Conservation (phyloP, 2,113 vertebrate genomes). For the Sciurus niger region DNA sequence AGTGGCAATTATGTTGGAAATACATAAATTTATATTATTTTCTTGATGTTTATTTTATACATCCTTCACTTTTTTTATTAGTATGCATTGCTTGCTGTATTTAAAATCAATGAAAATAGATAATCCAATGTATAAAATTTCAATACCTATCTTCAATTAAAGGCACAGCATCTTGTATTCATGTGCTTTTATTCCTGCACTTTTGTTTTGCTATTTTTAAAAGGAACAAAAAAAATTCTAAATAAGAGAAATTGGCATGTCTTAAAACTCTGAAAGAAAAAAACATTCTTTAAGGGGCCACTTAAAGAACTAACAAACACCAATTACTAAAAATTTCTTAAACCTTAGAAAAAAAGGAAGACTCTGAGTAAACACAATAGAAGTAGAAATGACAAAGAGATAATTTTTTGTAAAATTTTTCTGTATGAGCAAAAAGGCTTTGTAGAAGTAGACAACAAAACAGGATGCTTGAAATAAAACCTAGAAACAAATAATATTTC, state of each 20-base stretch:
- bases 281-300: background rate
- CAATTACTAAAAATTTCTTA: background rate
- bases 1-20: background rate
- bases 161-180: background rate
- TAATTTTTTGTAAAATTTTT: background rate
- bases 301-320: slow-evolving; percentile 60
- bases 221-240: background rate
- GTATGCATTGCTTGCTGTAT: background rate
- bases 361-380: background rate
- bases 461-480: background rate
- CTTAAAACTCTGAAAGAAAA: background rate
- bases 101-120: slow-evolving; percentile 3
- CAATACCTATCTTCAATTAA: background rate
- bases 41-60: background rate
- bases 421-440: background rate
- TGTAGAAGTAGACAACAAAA: background rate
- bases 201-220: background rate
- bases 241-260: background rate
- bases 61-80: background rate
- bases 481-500: background rate
- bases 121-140: background rate
- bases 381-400: background rate
- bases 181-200: background rate
- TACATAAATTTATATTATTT: background rate
- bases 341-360: background rate